Evolutionary conservation across 2,113 vertebrate species (phyloP), one percentile per base, ranked within the genome.

Genomic region (Muntiacus muntjak): DNA sequence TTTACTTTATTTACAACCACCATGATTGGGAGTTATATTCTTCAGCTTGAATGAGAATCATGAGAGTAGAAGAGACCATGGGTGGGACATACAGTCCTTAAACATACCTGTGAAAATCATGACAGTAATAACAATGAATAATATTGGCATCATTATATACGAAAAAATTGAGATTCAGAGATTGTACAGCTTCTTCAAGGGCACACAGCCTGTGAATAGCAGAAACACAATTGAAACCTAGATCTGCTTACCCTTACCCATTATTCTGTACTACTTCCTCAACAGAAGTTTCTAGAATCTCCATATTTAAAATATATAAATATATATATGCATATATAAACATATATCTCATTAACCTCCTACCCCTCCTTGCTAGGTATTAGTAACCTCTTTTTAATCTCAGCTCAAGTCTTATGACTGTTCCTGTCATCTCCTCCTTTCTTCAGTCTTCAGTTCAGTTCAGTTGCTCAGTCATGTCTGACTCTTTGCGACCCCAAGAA

Each of bases 101-200:
- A 87, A 78, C 93, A 84, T 36, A 67, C 60, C 62, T 79, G 28
- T 67, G 26, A 67, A 81, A 64, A 43, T 43, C 33, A 5, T 54
- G 89, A 17, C 36, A 57, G 64, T 52, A 81, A 30, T 87, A 54
- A 45, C 58, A 87, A 8, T 52, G 1, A 78, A 19, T 71, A 47
- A 84, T 74, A 83, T 82, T 55, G 50, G 43, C 78, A 81, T 36
- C 30, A 96, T 54, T 54, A 23, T 40, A 21, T 33, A 47, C 64
- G 91, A 90, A 85, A 85, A 94, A 43, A 94, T 45, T 40, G 88
- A 94, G 86, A 58, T 12, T 45, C 45, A 58, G 79, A 91, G 30
- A 71, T 12, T 23, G 15, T 47, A 45, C 19, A 67, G 47, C 13
- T 82, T 94, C 47, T 94, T 50, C 40, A 86, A 92, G 55, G 26